These are phyloP conservation scores for Celastrina argiolus DNA, from an alignment of 2,888 invertebrate genomes.

Conservation along the genomic window DNA sequence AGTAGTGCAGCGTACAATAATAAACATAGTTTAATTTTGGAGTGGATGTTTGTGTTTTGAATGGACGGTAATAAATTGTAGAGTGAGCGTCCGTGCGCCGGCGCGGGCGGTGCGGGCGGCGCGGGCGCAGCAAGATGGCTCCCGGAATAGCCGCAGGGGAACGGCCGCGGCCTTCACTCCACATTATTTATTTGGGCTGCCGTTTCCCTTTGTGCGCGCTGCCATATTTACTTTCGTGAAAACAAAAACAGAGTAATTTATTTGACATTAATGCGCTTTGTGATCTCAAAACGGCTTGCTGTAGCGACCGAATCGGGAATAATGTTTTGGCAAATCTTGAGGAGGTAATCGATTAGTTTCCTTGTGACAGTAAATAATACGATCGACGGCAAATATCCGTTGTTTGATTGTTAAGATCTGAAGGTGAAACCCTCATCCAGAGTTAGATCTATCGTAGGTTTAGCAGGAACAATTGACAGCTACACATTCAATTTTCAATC, in stretches of 20 bases:
- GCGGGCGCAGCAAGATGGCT: slow-evolving; percentile 44
- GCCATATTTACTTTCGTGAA: background rate
- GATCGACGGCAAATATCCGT: too few relatives aligned
- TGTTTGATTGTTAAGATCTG: too few relatives aligned
- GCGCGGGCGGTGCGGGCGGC: too few relatives aligned
- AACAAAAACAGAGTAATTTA: background rate
- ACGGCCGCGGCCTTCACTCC: slow-evolving; percentile 45
- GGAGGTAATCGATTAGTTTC: too few relatives aligned
- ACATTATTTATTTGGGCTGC: slow-evolving; percentile 23
- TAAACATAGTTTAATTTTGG: slow-evolving; percentile 1
- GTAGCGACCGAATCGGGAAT: background rate
- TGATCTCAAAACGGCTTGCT: background rate
- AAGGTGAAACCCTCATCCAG: too few relatives aligned
- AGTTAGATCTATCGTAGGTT: too few relatives aligned
- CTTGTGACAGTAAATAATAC: too few relatives aligned
- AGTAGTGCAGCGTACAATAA: background rate
- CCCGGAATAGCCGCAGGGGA: slow-evolving; percentile 39
- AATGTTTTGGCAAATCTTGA: too few relatives aligned
- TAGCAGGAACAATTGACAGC: too few relatives aligned
- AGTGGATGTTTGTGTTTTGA: slow-evolving; percentile 3
- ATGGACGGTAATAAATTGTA: background rate
- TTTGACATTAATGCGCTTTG: background rate
- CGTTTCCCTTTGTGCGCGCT: background rate
- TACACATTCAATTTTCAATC: too few relatives aligned
- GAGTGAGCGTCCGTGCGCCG: slow-evolving; percentile 22